These are phyloP conservation scores for Drosophila paracracens DNA, from an alignment of 2,888 invertebrate species.

Conservation along the genomic window DNA sequence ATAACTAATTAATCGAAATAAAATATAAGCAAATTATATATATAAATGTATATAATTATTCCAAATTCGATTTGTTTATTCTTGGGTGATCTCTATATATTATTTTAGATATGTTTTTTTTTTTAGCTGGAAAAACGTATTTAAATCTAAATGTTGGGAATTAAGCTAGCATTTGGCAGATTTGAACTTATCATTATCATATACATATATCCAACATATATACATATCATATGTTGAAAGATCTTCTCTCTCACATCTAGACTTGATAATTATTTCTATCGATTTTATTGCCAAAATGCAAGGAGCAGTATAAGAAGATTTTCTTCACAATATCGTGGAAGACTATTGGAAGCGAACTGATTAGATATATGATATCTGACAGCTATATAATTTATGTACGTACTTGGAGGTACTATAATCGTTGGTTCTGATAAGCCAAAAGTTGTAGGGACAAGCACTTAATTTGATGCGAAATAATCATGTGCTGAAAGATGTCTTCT, in stretches of 20 bases:
- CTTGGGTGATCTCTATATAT: background rate
- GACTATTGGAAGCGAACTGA: background rate
- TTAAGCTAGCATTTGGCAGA: background rate
- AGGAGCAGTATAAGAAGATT: background rate
- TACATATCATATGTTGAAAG: background rate
- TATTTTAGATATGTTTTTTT: background rate
- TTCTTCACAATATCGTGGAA: background rate
- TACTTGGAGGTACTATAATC: background rate
- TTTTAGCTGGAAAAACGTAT: background rate
- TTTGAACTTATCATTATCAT: background rate
- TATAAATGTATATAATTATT: conserved; percentile 1
- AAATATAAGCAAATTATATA: conserved; percentile 16
- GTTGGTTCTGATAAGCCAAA: background rate
- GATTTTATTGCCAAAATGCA: background rate
- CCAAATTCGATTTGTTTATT: background rate
- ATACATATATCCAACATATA: no score
- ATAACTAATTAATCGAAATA: conserved; percentile 47
- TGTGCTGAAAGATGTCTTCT: background rate
- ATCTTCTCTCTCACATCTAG: background rate
- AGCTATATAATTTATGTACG: background rate
- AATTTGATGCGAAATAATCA: background rate
- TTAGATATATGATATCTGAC: background rate
- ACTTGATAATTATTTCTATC: background rate
- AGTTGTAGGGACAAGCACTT: background rate
- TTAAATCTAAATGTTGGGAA: background rate